These are phyloP conservation scores for Poeciliopsis presidionis DNA, from an alignment of 2,797 vertebrate genomes.

Conservation along the genomic window DNA sequence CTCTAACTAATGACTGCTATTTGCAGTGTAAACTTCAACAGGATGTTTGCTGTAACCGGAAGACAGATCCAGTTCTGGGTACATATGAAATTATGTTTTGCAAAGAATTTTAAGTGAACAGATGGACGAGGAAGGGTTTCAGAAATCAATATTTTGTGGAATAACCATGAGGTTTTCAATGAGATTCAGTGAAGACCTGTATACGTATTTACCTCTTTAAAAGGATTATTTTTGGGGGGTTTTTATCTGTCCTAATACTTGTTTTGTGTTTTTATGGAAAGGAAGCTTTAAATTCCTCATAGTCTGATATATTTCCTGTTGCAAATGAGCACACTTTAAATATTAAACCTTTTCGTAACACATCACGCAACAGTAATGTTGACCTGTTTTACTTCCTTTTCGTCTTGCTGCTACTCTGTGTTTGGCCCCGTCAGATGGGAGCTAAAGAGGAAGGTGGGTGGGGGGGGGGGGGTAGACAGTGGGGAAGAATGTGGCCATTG, in stretches of 20 bases:
- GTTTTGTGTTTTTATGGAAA: not conserved
- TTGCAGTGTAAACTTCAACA: not conserved
- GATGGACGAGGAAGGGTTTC: too few relatives aligned
- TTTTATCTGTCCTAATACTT: not conserved
- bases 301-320: not conserved
- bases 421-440: conserved; percentile 44
- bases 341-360: not conserved
- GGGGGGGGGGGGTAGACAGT: conserved; percentile 33
- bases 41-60: not conserved
- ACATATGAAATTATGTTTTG: not conserved
- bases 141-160: too few relatives aligned
- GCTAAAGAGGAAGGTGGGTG: conserved; percentile 44
- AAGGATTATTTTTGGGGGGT: too few relatives aligned
- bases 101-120: not conserved
- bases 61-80: not conserved
- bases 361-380: conserved; percentile 13
- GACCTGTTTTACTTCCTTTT: conserved; percentile 30
- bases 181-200: too few relatives aligned
- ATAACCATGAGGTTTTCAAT: too few relatives aligned
- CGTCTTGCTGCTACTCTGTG: conserved; percentile 12
- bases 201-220: too few relatives aligned
- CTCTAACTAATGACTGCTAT: not conserved
- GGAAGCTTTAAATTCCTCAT: not conserved
- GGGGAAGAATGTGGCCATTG: conserved; percentile 82
- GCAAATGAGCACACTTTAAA: not conserved